Evolutionary conservation across 2,888 invertebrate genomes (phyloP), one percentile per base, ranked within the genome.

Genomic region (Athripsodes cinereus): DNA sequence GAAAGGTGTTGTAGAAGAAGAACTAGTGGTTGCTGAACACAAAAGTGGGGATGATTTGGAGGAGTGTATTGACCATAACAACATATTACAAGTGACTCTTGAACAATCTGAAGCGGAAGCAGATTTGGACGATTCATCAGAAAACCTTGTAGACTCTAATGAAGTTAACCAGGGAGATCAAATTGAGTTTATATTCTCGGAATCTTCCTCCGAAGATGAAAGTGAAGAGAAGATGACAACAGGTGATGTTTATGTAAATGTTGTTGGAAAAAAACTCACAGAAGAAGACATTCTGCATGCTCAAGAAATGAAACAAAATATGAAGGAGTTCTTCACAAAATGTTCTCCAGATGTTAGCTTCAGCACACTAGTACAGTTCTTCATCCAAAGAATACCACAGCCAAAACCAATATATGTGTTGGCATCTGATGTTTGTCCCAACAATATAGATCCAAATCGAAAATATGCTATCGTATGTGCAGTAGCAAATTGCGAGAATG

Each of bases 261-360:
- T 48, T 44, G 26, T 50, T 2, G 51, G 56, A 3, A 49, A 49
- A 50, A 56, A 50, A 19, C 51, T 57, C 22, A 47, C 46, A 5
- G 44, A 44, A n/a, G 52, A 46, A 20, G 52, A 49, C 21, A 26
- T 53, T 13, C 19, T 16, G 1, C 53, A 57, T 48, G 60, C 53
- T 8, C 48, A 26, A 11, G 54, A 55, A 19, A 60, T 60, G 57
- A 60, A 60, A 53, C 31, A 49, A 52, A 50, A 57, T 22, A 52
- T 60, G 52, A 60, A 56, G 35, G 60, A 56, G 10, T 60, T 60
- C 46, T 53, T 60, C 8, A 53, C 50, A 40, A 56, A 53, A n/a
- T 53, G 53, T 26, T 49, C 59, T 6, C 52, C 59, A 16, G 46
- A 47, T 19, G 2, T 56, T 11, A 50, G 31, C n/a, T 59, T 59